Percentiles rank a stretch among this genome's conserved stretches.
Evolutionary conservation across 2,888 invertebrate genomes (phyloP).

Genomic region (Capitulum mitella): DNA sequence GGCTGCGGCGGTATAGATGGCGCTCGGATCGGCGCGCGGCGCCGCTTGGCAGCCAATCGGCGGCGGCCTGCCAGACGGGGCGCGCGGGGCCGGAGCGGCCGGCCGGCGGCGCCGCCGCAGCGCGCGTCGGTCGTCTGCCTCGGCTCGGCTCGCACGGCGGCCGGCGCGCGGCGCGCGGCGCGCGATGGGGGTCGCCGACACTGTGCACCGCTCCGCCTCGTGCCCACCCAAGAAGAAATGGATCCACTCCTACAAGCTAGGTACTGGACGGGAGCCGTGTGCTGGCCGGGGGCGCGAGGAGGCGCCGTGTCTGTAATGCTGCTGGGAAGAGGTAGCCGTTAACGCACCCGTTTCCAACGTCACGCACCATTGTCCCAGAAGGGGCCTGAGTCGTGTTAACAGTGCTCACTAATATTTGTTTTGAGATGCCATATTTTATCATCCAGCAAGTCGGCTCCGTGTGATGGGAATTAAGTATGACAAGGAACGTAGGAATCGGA

Average conservation of each 20-base stretch:
- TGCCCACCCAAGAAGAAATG: constrained; percentile 65
- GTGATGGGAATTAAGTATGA: too few species aligned
- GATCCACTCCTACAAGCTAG: constrained; percentile 60
- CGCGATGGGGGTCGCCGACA: constrained; percentile 30
- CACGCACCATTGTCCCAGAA: too few species aligned
- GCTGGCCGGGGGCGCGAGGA: too few species aligned
- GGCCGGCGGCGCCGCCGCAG: not conserved
- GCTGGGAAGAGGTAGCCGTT: too few species aligned
- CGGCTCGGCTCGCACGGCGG: not conserved
- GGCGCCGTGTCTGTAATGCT: not conserved
- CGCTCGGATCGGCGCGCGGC: not conserved
- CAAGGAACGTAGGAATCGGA: too few species aligned
- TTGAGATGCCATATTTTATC: too few species aligned
- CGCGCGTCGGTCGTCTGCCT: too few species aligned
- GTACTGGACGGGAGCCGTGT: too few species aligned
- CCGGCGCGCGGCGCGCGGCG: not conserved
- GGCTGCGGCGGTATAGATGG: not conserved
- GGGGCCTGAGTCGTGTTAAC: too few species aligned
- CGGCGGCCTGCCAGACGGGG: not conserved
- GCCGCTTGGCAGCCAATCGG: not conserved
- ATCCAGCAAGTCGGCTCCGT: too few species aligned
- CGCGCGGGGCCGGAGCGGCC: not conserved
- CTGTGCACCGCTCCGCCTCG: constrained; percentile 42
- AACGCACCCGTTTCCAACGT: too few species aligned
- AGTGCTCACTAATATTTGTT: too few species aligned